phyloP scores from a whole-genome alignment of 2,113 vertebrate genomes.

The Cisticola juncidis region DNA sequence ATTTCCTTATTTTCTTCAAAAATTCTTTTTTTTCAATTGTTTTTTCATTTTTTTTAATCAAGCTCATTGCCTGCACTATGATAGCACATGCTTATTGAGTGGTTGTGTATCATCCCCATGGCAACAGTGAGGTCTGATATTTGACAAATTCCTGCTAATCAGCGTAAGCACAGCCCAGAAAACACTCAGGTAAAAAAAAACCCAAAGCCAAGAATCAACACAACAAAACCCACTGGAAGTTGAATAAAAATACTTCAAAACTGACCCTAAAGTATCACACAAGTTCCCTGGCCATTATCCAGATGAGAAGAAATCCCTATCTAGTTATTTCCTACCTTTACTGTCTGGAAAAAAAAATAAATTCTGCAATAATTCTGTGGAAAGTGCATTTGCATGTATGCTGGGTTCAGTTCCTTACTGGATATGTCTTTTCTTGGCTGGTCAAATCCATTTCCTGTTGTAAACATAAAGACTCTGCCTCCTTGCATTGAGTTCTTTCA shows the following conservation, averaged over 20 bases:
- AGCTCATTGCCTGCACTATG: not conserved
- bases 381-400: not conserved
- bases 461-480: conserved; percentile 4
- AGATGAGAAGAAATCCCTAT: not conserved
- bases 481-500: not conserved
- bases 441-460: conserved; percentile 1
- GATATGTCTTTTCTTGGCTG: not conserved
- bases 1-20: not conserved
- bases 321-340: not conserved
- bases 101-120: not conserved
- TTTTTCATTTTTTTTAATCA: not conserved
- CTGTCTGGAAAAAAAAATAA: not conserved
- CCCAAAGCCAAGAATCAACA: not conserved
- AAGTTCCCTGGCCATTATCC: not conserved
- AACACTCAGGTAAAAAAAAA: not conserved
- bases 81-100: not conserved
- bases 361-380: not conserved
- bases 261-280: not conserved
- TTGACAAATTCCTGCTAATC: not conserved
- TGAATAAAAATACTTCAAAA: not conserved
- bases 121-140: not conserved
- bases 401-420: not conserved
- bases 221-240: not conserved
- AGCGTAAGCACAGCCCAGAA: not conserved
- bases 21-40: not conserved